phyloP scores from a whole-genome alignment of 1,140 invertebrate species.

The Diprion similis region DNA sequence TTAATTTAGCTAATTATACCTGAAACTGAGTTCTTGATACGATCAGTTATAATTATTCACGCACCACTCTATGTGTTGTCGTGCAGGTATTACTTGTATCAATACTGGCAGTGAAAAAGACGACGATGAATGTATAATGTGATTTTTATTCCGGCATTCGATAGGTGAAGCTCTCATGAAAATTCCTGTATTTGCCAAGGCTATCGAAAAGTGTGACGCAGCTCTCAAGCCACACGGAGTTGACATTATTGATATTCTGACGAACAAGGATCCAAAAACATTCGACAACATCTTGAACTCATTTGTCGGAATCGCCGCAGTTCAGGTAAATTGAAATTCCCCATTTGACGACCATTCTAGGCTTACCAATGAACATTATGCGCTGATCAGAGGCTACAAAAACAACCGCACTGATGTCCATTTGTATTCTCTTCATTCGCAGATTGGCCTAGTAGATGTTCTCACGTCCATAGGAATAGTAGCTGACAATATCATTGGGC shows the following conservation, averaged over 20 bases:
- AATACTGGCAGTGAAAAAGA: too few species aligned
- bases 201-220: constrained; percentile 74
- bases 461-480: constrained; percentile 69
- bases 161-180: constrained; percentile 62
- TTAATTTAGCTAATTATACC: not conserved
- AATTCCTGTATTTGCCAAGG: constrained; percentile 68
- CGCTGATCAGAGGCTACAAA: too few species aligned
- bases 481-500: constrained; percentile 80
- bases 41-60: not conserved
- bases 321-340: constrained; percentile 67
- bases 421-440: constrained; percentile 16
- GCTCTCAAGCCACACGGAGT: constrained; percentile 76
- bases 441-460: constrained; percentile 79
- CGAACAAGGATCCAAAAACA: constrained; percentile 73
- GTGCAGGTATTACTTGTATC: too few species aligned
- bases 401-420: not conserved
- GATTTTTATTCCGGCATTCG: not conserved
- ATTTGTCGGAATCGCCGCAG: constrained; percentile 89
- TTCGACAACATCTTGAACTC: constrained; percentile 86
- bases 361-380: too few species aligned
- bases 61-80: too few species aligned
- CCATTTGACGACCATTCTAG: too few species aligned
- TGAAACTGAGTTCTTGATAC: not conserved
- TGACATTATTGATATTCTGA: constrained; percentile 82
- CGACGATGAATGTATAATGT: too few species aligned